phyloP scores from a whole-genome alignment of 1,140 invertebrate genomes.

The Tetraneura akinire region DNA sequence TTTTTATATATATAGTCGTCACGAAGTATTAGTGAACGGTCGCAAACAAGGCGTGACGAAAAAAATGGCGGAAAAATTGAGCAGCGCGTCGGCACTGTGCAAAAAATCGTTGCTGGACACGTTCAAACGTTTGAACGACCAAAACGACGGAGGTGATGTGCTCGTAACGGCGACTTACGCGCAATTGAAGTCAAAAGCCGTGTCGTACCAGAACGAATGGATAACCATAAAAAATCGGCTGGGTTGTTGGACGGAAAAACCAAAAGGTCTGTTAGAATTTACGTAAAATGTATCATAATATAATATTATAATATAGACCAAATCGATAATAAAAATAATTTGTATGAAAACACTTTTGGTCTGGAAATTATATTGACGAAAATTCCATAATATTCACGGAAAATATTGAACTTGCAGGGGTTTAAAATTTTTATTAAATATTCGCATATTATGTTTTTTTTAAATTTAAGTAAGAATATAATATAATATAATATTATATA shows the following conservation, averaged over 20 bases:
- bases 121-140: neutral
- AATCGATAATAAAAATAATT: no score
- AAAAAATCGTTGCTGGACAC: slow-evolving; percentile 37
- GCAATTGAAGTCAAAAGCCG: slow-evolving; percentile 12
- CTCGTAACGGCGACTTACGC: neutral
- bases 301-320: no score
- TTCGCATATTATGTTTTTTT: no score
- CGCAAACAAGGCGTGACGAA: slow-evolving; percentile 79
- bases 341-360: no score
- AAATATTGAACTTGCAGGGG: no score
- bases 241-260: slow-evolving; percentile 47
- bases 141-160: neutral
- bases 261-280: neutral
- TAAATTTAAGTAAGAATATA: no score
- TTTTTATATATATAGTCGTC: no score
- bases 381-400: no score
- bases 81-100: neutral
- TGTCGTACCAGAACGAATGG: neutral
- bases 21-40: slow-evolving; percentile 78
- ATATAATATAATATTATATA: no score
- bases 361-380: no score
- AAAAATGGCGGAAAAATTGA: slow-evolving; percentile 63
- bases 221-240: neutral
- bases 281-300: neutral
- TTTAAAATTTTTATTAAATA: no score